These are phyloP conservation scores for Alectura lathami DNA, from an alignment of 2,113 vertebrate species.

Conservation along the genomic window DNA sequence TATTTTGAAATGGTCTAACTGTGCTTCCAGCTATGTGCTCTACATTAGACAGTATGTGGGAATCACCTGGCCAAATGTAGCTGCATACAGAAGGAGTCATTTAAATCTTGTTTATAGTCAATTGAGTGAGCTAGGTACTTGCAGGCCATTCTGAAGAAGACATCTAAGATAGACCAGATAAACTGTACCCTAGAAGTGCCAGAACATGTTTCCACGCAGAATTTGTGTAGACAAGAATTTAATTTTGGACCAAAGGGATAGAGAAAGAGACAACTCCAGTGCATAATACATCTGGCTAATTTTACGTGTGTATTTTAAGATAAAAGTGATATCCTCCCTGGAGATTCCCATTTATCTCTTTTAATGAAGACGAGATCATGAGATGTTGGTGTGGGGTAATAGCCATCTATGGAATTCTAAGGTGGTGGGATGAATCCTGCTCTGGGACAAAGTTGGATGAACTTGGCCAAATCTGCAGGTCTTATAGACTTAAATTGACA, in stretches of 20 bases:
- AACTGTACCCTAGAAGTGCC: background rate
- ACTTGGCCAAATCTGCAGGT: background rate
- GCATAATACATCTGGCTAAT: background rate
- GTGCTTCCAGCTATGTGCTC: background rate
- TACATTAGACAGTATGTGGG: background rate
- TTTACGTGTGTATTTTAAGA: background rate
- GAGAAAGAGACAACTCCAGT: background rate
- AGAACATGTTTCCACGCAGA: background rate
- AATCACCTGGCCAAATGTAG: background rate
- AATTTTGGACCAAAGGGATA: background rate
- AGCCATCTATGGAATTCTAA: background rate
- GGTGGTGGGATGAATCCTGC: background rate
- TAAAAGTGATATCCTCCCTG: background rate
- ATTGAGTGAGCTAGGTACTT: background rate
- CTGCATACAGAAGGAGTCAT: background rate
- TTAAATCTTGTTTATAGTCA: conserved; percentile 3
- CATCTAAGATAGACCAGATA: background rate
- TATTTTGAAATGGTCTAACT: conserved; percentile 7
- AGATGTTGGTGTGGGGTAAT: background rate
- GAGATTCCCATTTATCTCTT: background rate
- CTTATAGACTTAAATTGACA: background rate
- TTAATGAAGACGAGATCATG: background rate
- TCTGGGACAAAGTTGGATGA: background rate
- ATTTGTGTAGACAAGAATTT: background rate
- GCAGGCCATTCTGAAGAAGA: background rate